Evolutionary conservation across 2,888 invertebrate species (phyloP), one percentile per base, ranked within the genome.

Genomic region (Acleris cristana): DNA sequence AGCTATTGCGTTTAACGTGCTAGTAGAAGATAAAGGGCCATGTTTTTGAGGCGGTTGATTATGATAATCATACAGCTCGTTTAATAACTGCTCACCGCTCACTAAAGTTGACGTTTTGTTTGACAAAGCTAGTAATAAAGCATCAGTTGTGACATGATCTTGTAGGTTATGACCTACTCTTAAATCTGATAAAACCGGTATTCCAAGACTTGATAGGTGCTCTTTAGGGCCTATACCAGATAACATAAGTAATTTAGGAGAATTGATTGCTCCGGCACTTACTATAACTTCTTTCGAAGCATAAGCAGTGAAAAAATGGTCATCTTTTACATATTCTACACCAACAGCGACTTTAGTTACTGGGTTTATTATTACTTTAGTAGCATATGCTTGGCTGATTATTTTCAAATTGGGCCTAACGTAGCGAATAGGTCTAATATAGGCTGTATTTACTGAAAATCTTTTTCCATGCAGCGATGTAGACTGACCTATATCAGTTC

Each of bases 111-210:
- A 87, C 1, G 94, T 93, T 80, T 93, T 88, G 74, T 95, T 95
- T 1, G 92, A 89, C 16, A 95, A 72, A 48, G 78, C 71, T 49
- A 91, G 63, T 48, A 82, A 74, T 2, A 95, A 84, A 2, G 94
- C 94, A 73, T 94, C 94, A 8, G 94, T 93, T 0, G 96, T 96
- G 0, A 96, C 93, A 77, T 97, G 96, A 77, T 96, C 96, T 78
- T 96, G 96, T 1, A 97, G 87, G 82, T 97, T 97, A 72, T 93
- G 88, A 0, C 97, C 96, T 0, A 97, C 96, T 56, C 94, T 94
- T 58, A 96, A 86, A 84, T 96, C 93, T 54, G 94, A 88, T 5
- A 96, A 80, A 0, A 95, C 92, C 2, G 92, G 86, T 61, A 95
- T 95, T 45, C 90, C 86, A 8, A 93, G 78, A 65, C 82, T 82